Conservation (phyloP, 1,140 invertebrate genomes). For the Bombus turneri region DNA sequence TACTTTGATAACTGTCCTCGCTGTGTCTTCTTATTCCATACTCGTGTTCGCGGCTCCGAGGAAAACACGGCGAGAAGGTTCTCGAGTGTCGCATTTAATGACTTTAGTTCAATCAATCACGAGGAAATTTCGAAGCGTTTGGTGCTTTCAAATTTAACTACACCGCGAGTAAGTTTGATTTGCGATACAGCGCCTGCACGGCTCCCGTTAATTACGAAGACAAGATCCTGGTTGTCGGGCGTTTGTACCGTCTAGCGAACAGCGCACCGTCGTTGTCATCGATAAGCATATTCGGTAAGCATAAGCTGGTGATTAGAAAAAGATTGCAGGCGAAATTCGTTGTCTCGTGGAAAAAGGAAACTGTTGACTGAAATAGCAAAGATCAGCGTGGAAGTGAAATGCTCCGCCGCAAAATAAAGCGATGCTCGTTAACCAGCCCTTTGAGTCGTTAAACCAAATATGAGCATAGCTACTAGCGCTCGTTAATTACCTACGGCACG, state of each 20-base stretch:
- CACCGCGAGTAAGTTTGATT: conserved; percentile 1
- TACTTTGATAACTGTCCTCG: conserved; percentile 53
- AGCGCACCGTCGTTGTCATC: neutral
- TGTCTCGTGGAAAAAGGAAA: too few species aligned
- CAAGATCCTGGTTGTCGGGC: conserved; percentile 17
- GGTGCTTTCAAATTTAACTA: neutral
- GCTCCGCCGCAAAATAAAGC: conserved; percentile 16
- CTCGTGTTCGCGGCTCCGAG: too few species aligned
- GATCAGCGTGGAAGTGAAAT: neutral
- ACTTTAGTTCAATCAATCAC: too few species aligned
- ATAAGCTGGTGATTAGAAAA: neutral
- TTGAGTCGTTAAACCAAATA: conserved; percentile 40
- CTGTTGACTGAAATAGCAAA: neutral
- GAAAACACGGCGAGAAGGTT: neutral
- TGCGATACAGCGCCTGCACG: conserved; percentile 40
- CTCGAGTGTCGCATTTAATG: neutral
- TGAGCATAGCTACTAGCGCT: conserved; percentile 15
- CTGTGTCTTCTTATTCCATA: neutral
- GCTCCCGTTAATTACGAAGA: conserved; percentile 37
- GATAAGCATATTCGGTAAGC: neutral
- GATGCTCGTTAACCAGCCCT: conserved; percentile 39
- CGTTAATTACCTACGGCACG: conserved; percentile 25
- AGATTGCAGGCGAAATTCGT: neutral
- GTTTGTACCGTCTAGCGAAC: too few species aligned
- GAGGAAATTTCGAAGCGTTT: neutral